Evolutionary conservation across 2,797 vertebrate species (phyloP).

Genomic region (Mus caroli): DNA sequence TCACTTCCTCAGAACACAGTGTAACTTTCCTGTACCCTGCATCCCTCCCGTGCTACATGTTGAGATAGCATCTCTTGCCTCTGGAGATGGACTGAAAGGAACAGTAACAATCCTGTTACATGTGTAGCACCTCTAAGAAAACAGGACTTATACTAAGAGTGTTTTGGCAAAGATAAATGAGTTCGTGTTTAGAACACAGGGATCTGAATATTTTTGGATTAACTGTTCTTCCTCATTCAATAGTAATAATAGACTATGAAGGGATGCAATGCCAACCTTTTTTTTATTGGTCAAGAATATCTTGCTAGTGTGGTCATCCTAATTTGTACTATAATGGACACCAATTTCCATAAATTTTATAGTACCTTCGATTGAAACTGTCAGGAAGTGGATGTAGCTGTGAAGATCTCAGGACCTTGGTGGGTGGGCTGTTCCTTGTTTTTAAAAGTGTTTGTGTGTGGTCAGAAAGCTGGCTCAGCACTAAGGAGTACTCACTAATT

Average conservation of each 20-base stretch:
- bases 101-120: not conserved
- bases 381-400: no score
- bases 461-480: not conserved
- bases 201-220: not conserved
- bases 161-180: constrained; percentile 15
- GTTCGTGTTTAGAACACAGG: not conserved
- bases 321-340: not conserved
- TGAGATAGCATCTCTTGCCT: not conserved
- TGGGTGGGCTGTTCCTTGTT: not conserved
- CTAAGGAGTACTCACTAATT: not conserved
- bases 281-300: not conserved
- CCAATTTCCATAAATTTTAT: not conserved
- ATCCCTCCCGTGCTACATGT: not conserved
- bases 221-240: constrained; percentile 49
- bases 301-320: not conserved
- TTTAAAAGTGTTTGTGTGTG: not conserved
- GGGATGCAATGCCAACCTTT: not conserved
- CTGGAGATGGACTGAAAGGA: not conserved
- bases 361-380: not conserved
- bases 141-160: not conserved
- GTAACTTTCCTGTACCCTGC: not conserved
- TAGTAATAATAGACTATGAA: not conserved
- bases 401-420: no score
- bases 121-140: constrained; percentile 29
- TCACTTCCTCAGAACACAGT: not conserved